Evolutionary conservation across 2,113 vertebrate species (phyloP), one percentile per base, ranked within the genome.

Genomic region (Mohoua ochrocephala): DNA sequence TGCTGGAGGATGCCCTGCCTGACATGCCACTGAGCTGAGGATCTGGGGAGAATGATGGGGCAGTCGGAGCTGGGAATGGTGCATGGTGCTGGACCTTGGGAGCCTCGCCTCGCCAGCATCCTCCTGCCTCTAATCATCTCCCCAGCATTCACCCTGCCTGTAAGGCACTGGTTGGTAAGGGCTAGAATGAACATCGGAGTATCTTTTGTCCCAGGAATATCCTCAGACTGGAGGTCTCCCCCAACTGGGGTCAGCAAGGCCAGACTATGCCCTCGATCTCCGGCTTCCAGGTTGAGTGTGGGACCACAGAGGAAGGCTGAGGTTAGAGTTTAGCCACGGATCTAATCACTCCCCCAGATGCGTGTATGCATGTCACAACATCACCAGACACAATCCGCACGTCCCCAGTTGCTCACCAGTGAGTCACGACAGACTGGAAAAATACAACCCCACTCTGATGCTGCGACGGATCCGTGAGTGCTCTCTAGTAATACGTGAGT

Each of bases 391-490:
- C 45, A 57, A 35, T 86, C 83, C 9, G 17, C 84, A 93, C 2
- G 9, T 91, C 75, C 69, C 69, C 59, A 64, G n/a, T 96, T 86
- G 87, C 82, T 97, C 95, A 95, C 59, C 56, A 56, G 60, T 97
- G 96, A 97, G 84, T 97, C 96, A 97, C 18, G 5, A 74, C 50
- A 86, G 76, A 90, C 76, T 82, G 93, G 92, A 86, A 97, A 95
- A 90, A 79, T 24, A 87, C 83, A 71, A 12, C 33, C 44, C 52
- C 37, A 27, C 59, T 83, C n/a, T 74, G 71, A 65, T 84, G 61
- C 64, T 76, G 64, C 3, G 56, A 65, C 42, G 68, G 78, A 68
- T 24, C 76, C 33, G 37, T 68, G 60, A 91, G 33, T 75, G 42
- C 65, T 97, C 30, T 89, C 76, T 89, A 92, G 69, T 79, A 91